Base-by-base conservation (phyloP, 2,888 invertebrate genomes). In the Latrodectus elegans region DNA sequence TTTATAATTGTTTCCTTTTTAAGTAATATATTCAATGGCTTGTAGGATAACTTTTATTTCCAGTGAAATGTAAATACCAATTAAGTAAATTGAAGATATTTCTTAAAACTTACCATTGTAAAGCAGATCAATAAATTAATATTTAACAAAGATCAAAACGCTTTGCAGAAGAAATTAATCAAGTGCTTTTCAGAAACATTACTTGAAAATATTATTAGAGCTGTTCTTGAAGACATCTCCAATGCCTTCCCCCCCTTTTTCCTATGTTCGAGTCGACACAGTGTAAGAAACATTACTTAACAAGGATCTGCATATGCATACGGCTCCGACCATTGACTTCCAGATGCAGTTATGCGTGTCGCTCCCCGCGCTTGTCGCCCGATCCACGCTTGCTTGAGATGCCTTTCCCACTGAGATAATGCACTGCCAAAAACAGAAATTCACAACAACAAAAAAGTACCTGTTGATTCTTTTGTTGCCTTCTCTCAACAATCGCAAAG, bases 381-480 rank as follows among this genome's bases (percentile, higher is more conserved):
- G 38, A 74, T 81, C 26, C 76, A 55, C 49, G 75, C 53, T 49
- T 81, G 74, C 14, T 51, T 82, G 53, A 75, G 74, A 82, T 82
- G 75, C 67, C 53, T 51, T 75, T 68, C 60, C 75, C 83, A 83
- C 38, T 64, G 74, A 75, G 83, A 22, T 75, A 83, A 83, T 83
- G 70, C 55, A n/a, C 65, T 64, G 64, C 26, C 8, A 51, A 52
- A 64, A 80, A 60, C 60, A 60, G 60, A 60, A 60, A 60, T 15
- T 60, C 14, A n/a, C 10, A 15, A n/a, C 10, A 60, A 60, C n/a
- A 38, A 60, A 55, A 60, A 60, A 60, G 60, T 60, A 60, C 60
- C 60, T 60, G 60, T 60, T 60, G 60, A 60, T 60, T 60, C 60
- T 60, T 60, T n/a, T 60, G 60, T 60, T n/a, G 60, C n/a, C 60